Evolutionary conservation across 1,140 invertebrate species (phyloP).

Genomic region (Tetramorium simillimum): DNA sequence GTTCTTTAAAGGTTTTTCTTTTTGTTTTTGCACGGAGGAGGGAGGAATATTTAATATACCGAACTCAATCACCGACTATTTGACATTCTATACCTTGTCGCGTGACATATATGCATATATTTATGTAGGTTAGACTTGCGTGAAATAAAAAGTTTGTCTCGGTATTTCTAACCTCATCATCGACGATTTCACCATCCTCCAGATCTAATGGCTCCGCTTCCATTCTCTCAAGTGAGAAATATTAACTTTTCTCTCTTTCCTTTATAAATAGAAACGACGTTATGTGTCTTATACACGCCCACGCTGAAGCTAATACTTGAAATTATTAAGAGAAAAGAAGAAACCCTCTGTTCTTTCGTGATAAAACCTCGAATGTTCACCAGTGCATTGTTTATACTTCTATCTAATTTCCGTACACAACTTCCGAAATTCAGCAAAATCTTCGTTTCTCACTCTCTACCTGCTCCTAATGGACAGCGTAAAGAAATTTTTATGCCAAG

Average conservation of each 20-base stretch:
- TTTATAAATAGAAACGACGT: not conserved
- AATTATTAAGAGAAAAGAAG: not conserved
- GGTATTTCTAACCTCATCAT: constrained; percentile 78
- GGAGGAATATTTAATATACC: too few relatives aligned
- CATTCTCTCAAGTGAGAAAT: constrained; percentile 67
- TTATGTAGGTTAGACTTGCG: constrained; percentile 66
- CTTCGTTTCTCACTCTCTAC: not conserved
- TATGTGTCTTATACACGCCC: not conserved
- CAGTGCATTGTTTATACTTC: not conserved
- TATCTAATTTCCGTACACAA: not conserved
- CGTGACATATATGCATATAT: not conserved
- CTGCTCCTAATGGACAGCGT: not conserved
- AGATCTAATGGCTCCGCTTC: constrained; percentile 81
- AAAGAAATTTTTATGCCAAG: not conserved
- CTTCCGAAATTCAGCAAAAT: not conserved
- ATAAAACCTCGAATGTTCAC: not conserved
- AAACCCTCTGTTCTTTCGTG: not conserved
- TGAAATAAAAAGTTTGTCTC: constrained; percentile 65
- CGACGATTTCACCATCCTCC: constrained; percentile 82
- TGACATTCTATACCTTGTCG: too few relatives aligned
- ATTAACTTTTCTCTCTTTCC: not conserved
- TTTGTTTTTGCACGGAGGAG: too few relatives aligned
- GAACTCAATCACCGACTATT: too few relatives aligned
- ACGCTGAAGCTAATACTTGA: not conserved
- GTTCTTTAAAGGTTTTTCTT: too few relatives aligned